Evolutionary conservation across 1,140 invertebrate genomes (phyloP), one percentile per base, ranked within the genome.

Genomic region (Matsumurasca onukii): DNA sequence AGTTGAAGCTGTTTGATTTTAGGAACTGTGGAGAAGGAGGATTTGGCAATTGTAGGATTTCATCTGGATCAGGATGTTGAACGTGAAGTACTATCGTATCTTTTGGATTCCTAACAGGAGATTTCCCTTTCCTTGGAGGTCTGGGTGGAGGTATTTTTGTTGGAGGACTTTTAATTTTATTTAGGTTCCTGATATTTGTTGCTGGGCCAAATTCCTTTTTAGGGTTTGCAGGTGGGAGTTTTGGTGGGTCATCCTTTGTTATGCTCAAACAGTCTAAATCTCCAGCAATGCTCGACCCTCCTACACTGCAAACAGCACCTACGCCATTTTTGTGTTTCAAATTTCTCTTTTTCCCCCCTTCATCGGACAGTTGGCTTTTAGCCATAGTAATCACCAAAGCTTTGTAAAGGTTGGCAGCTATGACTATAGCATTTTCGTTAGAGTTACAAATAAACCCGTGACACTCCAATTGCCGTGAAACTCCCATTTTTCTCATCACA

Each of bases 371-470:
- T 82, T 3, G 79, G 80, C 69, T 88, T 24, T 62, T 30, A 87
- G 48, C 66, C 81, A 95, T 88, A 76, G 93, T 90, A 27, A 89
- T 86, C 78, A 95, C 86, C 59, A 95, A 80, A 0, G 91, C 91
- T 77, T 93, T 90, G 78, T 95, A 95, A 52, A 95, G 82, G 62
- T 93, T 95, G 5, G 93, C 92, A 0, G 93, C 93, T 67, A 95
- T 92, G 0, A 93, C 91, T 30, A 96, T 90, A 25, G 94, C 93
- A 77, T 95, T 93, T 79, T 95, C 92, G 15, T 92, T 88, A 73
- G 85, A 88, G 75, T 89, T 88, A 80, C 93, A 96, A 67, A 92
- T 90, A 80, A 95, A 97, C 17, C 90, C 93, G 80, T 97, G 94
- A 78, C 93, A 96, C 79, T 95, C 91, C 83, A 74, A 89, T 89